A percentile compares a stretch with the other conserved stretches of the same genome.
These are phyloP conservation scores for Epinephelus cyanopodus DNA, from an alignment of 2,113 vertebrate species.

Conservation along the genomic window DNA sequence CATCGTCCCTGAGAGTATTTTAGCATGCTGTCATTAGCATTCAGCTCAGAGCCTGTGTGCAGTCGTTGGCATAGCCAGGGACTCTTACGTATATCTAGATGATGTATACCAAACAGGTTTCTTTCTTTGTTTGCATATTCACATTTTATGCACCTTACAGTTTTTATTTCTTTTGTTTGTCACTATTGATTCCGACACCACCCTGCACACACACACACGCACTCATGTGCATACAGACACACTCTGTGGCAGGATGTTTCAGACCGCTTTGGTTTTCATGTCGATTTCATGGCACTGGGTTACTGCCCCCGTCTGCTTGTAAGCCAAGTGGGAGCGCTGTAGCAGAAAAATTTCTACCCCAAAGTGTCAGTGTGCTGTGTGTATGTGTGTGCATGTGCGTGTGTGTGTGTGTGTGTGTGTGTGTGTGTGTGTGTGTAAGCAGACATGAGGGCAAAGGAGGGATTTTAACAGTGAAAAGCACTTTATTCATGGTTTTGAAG, in stretches of 20 bases:
- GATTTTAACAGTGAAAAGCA: constrained; percentile 74
- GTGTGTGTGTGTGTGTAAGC: constrained; percentile 11
- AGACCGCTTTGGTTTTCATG: constrained; percentile 68
- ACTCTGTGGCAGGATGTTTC: constrained; percentile 37
- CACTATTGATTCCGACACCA: not conserved
- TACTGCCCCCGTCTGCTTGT: constrained; percentile 52
- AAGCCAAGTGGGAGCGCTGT: constrained; percentile 61
- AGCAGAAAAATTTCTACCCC: constrained; percentile 59
- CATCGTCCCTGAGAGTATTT: not conserved
- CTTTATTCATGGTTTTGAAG: constrained; percentile 73
- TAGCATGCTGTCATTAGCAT: not conserved
- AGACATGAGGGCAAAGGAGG: constrained; percentile 35
- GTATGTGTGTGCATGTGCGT: constrained; percentile 14
- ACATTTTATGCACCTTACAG: not conserved
- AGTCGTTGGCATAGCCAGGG: too few species aligned
- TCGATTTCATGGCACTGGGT: constrained; percentile 62
- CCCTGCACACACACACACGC: not conserved
- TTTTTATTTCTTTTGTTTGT: constrained; percentile 40
- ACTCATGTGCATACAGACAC: not conserved
- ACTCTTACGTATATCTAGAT: too few species aligned
- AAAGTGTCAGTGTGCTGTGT: constrained; percentile 35
- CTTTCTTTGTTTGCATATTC: not conserved
- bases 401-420: constrained; percentile 21
- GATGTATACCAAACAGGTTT: not conserved
- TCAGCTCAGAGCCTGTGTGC: not conserved